A percentile compares a stretch with the other conserved stretches of the same genome.
Evolutionary conservation across 2,797 vertebrate genomes (phyloP).

Genomic region (Poecilia gillii): DNA sequence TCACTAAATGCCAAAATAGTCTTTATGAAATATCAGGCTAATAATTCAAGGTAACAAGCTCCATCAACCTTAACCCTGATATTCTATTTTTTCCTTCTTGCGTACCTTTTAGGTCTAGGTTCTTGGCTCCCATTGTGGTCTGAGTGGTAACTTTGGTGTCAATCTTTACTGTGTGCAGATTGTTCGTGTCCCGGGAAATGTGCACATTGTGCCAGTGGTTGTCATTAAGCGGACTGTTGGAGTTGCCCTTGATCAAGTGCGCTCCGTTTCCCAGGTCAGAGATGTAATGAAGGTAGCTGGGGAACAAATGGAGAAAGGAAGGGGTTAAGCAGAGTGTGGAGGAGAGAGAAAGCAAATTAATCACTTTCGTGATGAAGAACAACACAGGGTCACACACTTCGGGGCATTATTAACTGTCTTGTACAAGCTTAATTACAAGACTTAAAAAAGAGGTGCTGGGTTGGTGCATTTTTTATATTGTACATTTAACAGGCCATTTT

Average conservation of each 20-base stretch:
- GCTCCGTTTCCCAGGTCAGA: slow-evolving; percentile 97
- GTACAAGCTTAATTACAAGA: slow-evolving; percentile 44
- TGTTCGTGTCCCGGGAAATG: slow-evolving; percentile 97
- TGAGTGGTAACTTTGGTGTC: slow-evolving; percentile 98
- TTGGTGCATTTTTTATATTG: slow-evolving; percentile 38
- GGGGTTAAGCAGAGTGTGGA: slow-evolving; percentile 26
- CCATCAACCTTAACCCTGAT: neutral
- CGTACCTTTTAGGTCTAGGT: slow-evolving; percentile 95
- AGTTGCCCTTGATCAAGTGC: slow-evolving; percentile 98
- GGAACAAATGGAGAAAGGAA: slow-evolving; percentile 17
- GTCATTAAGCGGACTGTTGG: slow-evolving; percentile 96
- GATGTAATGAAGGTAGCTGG: slow-evolving; percentile 96
- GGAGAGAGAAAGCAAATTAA: slow-evolving; percentile 32
- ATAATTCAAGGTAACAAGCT: neutral
- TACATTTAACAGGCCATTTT: slow-evolving; percentile 25
- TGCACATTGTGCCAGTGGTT: slow-evolving; percentile 99
- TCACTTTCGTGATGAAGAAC: slow-evolving; percentile 41
- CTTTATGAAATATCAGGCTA: neutral
- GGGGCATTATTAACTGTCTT: slow-evolving; percentile 51
- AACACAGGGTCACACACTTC: slow-evolving; percentile 50
- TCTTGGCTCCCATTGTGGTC: slow-evolving; percentile 96
- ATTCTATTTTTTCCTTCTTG: neutral
- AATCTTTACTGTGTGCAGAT: slow-evolving; percentile 97
- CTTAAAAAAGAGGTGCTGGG: slow-evolving; percentile 24
- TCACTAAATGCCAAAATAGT: neutral